Conservation (phyloP, 2,113 vertebrate genomes). For the Leiothrix lutea region DNA sequence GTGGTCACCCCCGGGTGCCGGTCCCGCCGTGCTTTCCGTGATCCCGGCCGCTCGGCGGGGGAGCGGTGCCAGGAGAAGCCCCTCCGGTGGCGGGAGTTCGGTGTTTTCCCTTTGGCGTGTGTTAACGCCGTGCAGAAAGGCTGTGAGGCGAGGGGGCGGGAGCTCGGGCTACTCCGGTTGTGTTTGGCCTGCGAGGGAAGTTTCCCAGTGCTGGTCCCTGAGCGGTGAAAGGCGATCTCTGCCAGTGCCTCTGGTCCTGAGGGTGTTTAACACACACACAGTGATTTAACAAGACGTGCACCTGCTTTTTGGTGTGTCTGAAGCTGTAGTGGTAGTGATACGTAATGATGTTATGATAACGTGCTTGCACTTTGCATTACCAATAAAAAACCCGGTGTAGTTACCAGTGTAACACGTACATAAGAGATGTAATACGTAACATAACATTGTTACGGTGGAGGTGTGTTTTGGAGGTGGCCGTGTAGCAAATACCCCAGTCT, state of each 20-base stretch:
- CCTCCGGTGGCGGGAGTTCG: not conserved
- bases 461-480: not conserved
- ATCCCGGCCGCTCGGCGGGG: not conserved
- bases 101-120: not conserved
- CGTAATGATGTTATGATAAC: fast-evolving
- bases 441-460: fast-evolving
- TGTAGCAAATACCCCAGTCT: not conserved
- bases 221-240: not conserved
- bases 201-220: not conserved
- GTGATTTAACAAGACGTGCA: not conserved
- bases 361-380: fast-evolving
- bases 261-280: not conserved
- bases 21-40: not conserved
- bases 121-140: not conserved
- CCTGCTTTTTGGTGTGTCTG: not conserved
- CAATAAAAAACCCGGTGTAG: not conserved
- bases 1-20: not conserved
- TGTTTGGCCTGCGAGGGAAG: not conserved
- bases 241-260: fast-evolving
- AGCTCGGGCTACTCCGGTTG: not conserved
- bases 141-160: not conserved
- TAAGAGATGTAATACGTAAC: fast-evolving
- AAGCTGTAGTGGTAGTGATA: not conserved
- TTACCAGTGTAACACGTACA: fast-evolving
- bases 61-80: not conserved